Evolutionary conservation across 1,140 invertebrate genomes (phyloP), one percentile per base, ranked within the genome.

Genomic region (Mercenaria mercenaria): DNA sequence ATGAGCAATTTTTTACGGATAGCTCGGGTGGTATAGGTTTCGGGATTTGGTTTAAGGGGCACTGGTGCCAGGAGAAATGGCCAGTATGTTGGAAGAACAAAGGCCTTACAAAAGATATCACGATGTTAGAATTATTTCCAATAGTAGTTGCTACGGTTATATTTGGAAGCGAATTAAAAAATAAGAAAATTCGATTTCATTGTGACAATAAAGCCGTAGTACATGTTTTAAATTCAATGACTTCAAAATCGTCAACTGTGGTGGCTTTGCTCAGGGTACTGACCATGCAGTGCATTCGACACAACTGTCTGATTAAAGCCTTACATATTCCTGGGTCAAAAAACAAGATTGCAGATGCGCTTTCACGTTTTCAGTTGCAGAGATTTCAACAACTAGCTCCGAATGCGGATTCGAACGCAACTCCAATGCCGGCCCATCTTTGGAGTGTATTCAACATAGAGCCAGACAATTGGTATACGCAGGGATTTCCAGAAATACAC

Each of bases 41-140:
- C n/a, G 81, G 81, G 34, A 41, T 81, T 20, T 89, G 50, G 23
- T 89, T 82, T 50, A 47, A 76, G 2, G 56, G 77, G 1, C 64
- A 89, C 29, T 91, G 81, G 81, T 37, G 47, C 37, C 56, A 83
- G 18, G 43, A 0, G 15, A 18, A 56, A 26, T 88, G 80, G 83
- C 86, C 80, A 0, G 20, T 15, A 4, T 4, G 18, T 10, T 91
- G 90, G 81, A n/a, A 67, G 4, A 13, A 37, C 20, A 29, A 47
- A 11, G 37, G 61, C 15, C 4, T 69, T 4, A 67, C 61, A 67
- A 15, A n/a, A 15, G 90, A 91, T 43, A 89, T 91, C 6, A 85
- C 80, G 47, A 11, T 80, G 11, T 67, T 91, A n/a, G 79, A 89
- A 59, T 39, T 91, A 20, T 67, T 89, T 34, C 90, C 86, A 20